Percentiles rank a stretch among this genome's conserved stretches.
These are phyloP conservation scores for Fulmarus glacialis DNA, from an alignment of 2,113 vertebrate genomes.

Conservation along the genomic window DNA sequence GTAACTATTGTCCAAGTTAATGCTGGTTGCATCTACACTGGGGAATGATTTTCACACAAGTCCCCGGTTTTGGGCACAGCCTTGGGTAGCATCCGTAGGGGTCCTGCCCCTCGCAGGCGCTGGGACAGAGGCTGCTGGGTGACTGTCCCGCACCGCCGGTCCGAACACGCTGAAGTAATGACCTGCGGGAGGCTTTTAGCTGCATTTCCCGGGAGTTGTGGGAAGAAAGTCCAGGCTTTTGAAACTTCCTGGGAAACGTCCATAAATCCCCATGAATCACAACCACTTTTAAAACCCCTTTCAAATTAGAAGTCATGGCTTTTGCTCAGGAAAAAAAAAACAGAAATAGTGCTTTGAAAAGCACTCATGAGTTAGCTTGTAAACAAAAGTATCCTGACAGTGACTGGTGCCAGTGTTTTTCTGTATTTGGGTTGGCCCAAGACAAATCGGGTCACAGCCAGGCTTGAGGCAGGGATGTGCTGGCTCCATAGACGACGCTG, in stretches of 20 bases:
- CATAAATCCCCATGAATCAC: constrained; percentile 5
- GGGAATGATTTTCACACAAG: background rate
- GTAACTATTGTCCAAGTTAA: background rate
- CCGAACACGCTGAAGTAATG: background rate
- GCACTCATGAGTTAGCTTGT: background rate
- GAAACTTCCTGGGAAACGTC: background rate
- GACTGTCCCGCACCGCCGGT: fast-evolving
- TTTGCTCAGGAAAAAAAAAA: background rate
- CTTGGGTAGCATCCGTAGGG: background rate
- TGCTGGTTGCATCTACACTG: background rate
- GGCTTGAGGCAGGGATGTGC: background rate
- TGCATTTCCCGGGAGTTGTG: constrained; percentile 26
- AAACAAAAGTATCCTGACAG: background rate
- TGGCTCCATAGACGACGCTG: background rate
- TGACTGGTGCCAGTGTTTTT: background rate
- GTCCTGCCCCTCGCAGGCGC: fast-evolving
- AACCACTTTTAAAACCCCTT: background rate
- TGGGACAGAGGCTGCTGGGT: background rate
- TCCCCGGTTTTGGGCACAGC: background rate
- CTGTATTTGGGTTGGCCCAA: background rate
- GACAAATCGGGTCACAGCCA: background rate
- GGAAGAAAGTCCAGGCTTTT: background rate
- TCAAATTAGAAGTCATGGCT: background rate
- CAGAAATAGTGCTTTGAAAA: background rate
- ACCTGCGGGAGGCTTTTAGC: background rate